phyloP scores from a whole-genome alignment of 2,888 invertebrate genomes.

The Andrena camellia region DNA sequence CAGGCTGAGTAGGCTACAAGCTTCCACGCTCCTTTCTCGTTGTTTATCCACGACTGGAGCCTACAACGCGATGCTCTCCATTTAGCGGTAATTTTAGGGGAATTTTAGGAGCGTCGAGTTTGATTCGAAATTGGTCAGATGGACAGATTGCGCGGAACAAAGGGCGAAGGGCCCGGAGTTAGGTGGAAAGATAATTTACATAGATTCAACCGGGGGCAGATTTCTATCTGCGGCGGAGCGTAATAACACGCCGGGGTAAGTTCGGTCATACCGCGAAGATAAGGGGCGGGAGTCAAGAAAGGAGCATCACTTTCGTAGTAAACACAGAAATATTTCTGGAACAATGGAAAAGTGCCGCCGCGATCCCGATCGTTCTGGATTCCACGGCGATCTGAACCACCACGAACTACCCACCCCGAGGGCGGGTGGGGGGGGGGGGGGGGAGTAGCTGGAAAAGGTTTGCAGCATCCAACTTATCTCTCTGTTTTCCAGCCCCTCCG shows the following conservation, averaged over 20 bases:
- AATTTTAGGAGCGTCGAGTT: neutral
- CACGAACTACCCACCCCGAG: too few species aligned
- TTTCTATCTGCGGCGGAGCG: slow-evolving; percentile 38
- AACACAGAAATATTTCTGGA: slow-evolving; percentile 67
- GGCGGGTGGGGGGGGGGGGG: too few species aligned
- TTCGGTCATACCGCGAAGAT: slow-evolving; percentile 56
- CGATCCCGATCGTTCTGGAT: slow-evolving; percentile 50
- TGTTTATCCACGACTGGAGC: neutral
- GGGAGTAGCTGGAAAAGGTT: slow-evolving; percentile 47
- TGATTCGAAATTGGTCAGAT: neutral
- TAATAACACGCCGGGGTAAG: slow-evolving; percentile 49
- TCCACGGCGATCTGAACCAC: slow-evolving; percentile 23
- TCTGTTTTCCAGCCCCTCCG: slow-evolving; percentile 7
- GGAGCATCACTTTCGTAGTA: slow-evolving; percentile 65
- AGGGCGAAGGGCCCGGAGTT: neutral
- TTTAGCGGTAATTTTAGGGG: neutral
- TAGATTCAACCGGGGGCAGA: slow-evolving; percentile 45
- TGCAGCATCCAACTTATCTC: slow-evolving; percentile 46
- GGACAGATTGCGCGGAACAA: slow-evolving; percentile 20
- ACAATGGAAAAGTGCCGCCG: slow-evolving; percentile 57
- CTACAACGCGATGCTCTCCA: neutral
- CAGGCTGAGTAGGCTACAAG: too few species aligned
- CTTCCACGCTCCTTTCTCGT: neutral
- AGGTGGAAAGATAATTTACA: slow-evolving; percentile 46
- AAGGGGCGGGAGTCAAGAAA: slow-evolving; percentile 60